Percentiles rank a stretch among this genome's conserved stretches.
These are phyloP conservation scores for Megamerina dolium DNA, from an alignment of 2,888 invertebrate species.

Conservation along the genomic window DNA sequence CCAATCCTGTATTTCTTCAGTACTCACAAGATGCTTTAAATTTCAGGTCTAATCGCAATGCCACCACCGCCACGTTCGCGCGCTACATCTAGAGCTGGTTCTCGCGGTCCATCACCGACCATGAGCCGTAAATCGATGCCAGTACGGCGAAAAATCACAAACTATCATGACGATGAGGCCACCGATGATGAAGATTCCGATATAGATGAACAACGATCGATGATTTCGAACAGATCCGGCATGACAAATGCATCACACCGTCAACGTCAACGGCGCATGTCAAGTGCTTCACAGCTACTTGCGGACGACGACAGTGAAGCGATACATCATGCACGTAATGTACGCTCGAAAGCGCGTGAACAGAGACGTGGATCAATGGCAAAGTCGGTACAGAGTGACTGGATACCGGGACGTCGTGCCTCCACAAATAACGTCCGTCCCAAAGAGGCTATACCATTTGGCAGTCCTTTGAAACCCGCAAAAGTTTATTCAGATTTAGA, in stretches of 20 bases:
- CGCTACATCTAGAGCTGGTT: slow-evolving; percentile 56
- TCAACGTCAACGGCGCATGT: slow-evolving; percentile 34
- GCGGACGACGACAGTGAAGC: slow-evolving; percentile 33
- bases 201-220: slow-evolving; percentile 48
- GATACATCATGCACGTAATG: slow-evolving; percentile 10
- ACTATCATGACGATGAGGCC: slow-evolving; percentile 50
- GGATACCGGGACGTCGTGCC: slow-evolving; percentile 33
- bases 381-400: slow-evolving; percentile 41
- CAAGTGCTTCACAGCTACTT: slow-evolving; percentile 41
- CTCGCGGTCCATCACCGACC: slow-evolving; percentile 63
- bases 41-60: slow-evolving; percentile 38
- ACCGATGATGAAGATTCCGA: slow-evolving; percentile 62
- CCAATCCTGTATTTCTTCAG: no score
- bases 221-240: slow-evolving; percentile 45
- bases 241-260: slow-evolving; percentile 31
- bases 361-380: slow-evolving; percentile 35
- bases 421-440: no score
- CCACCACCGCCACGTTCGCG: slow-evolving; percentile 48
- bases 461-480: slow-evolving; percentile 16
- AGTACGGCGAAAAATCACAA: slow-evolving; percentile 50
- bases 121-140: slow-evolving; percentile 65
- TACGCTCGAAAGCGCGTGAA: slow-evolving; percentile 30
- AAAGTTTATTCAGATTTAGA: slow-evolving; percentile 42
- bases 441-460: slow-evolving; percentile 16
- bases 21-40: not conserved